phyloP scores from a whole-genome alignment of 2,888 invertebrate genomes.

The Piscicola geometra region DNA sequence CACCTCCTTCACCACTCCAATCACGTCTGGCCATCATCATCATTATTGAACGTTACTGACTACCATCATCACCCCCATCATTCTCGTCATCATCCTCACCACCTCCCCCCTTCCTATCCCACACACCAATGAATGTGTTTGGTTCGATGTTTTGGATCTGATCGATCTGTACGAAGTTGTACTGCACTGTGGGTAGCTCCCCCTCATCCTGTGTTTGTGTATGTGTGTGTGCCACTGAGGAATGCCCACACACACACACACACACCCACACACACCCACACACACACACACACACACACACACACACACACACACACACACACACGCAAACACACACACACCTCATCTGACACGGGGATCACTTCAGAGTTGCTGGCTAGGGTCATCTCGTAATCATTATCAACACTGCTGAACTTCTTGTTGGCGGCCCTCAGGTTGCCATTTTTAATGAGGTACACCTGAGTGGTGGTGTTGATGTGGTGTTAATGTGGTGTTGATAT shows the following conservation, averaged over 20 bases:
- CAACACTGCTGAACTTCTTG: constrained; percentile 74
- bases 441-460: constrained; percentile 81
- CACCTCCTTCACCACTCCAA: constrained; percentile 76
- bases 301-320: too few relatives aligned
- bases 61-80: too few relatives aligned
- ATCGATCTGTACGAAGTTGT: constrained; percentile 71
- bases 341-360: constrained; percentile 58
- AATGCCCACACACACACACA: too few relatives aligned
- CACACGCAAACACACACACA: background rate
- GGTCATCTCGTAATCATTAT: constrained; percentile 94
- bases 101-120: background rate
- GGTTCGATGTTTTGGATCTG: constrained; percentile 67
- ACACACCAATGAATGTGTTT: constrained; percentile 68
- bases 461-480: constrained; percentile 41
- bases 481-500: too few relatives aligned
- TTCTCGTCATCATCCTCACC: background rate
- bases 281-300: too few relatives aligned
- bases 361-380: constrained; percentile 68
- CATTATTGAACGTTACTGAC: too few relatives aligned
- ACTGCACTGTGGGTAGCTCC: constrained; percentile 70
- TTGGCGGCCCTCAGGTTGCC: constrained; percentile 86
- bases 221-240: too few relatives aligned
- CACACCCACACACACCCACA: too few relatives aligned
- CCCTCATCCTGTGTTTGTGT: background rate
- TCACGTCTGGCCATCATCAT: constrained; percentile 66